These are phyloP conservation scores for Dorcus parallelipipedus DNA, from an alignment of 2,888 invertebrate genomes.

Conservation along the genomic window DNA sequence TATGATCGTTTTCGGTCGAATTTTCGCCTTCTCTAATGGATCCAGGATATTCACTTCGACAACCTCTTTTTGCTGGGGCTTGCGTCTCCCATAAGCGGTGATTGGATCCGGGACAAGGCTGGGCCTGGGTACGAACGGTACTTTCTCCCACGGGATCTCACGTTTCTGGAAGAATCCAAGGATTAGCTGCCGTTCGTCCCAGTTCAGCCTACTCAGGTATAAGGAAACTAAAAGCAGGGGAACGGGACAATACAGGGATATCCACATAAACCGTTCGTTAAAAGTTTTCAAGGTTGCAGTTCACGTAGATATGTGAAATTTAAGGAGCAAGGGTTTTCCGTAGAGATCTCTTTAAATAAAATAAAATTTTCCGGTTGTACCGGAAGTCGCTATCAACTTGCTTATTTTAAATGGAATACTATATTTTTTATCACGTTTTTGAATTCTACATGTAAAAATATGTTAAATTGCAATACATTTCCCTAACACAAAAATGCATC, in stretches of 20 bases:
- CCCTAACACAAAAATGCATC: no score
- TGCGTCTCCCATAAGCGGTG: slow-evolving; percentile 76
- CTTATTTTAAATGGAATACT: no score
- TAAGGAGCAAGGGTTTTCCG: no score
- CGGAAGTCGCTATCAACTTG: no score
- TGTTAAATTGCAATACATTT: no score
- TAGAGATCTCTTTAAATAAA: no score
- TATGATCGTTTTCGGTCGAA: slow-evolving; percentile 56
- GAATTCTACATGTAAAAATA: no score
- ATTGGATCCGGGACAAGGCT: slow-evolving; percentile 81
- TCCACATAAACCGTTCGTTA: no score
- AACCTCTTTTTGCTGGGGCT: slow-evolving; percentile 36
- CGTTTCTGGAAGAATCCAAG: slow-evolving; percentile 63
- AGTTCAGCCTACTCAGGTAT: slow-evolving; percentile 16
- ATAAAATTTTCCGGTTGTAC: no score
- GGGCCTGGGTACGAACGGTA: slow-evolving; percentile 82
- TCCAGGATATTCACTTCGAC: slow-evolving; percentile 50
- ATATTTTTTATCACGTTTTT: no score
- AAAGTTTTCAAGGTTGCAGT: no score
- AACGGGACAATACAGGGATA: slow-evolving; percentile 32
- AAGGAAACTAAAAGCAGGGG: slow-evolving; percentile 29
- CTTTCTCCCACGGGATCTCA: slow-evolving; percentile 83
- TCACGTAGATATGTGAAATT: no score
- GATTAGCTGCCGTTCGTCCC: slow-evolving; percentile 40
- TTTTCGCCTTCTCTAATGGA: slow-evolving; percentile 60